Percentiles rank a stretch among this genome's conserved stretches.
phyloP scores from a whole-genome alignment of 1,140 invertebrate genomes.

The Neuroterus valhalla region DNA sequence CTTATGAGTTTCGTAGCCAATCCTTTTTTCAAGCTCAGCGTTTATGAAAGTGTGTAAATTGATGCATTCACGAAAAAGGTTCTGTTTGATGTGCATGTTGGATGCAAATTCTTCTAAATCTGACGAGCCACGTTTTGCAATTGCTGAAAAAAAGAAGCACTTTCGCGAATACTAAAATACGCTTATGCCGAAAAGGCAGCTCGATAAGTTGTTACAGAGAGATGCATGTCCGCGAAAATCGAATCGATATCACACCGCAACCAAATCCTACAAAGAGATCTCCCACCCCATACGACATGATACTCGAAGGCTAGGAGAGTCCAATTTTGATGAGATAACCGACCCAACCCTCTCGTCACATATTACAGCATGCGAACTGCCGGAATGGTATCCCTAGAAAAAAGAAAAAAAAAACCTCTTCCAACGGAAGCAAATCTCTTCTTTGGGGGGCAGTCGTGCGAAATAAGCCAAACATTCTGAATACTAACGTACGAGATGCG shows the following conservation, averaged over 20 bases:
- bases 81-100: too few species aligned
- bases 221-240: constrained; percentile 56
- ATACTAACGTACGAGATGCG: constrained; percentile 71
- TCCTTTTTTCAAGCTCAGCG: too few species aligned
- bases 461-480: constrained; percentile 74
- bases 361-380: constrained; percentile 57
- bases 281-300: constrained; percentile 46
- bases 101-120: too few species aligned
- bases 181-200: constrained; percentile 33
- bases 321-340: constrained; percentile 74
- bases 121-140: background rate
- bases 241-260: constrained; percentile 67
- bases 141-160: background rate
- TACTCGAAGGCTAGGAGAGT: constrained; percentile 61
- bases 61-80: too few species aligned
- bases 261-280: constrained; percentile 72
- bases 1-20: too few species aligned
- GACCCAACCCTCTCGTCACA: constrained; percentile 63
- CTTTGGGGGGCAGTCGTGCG: constrained; percentile 71
- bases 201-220: constrained; percentile 51
- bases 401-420: constrained; percentile 67
- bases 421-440: constrained; percentile 73
- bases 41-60: too few species aligned
- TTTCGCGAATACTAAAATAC: constrained; percentile 14
- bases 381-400: constrained; percentile 57